Conservation (phyloP, 2,888 invertebrate genomes). For the Eupsilia transversa region DNA sequence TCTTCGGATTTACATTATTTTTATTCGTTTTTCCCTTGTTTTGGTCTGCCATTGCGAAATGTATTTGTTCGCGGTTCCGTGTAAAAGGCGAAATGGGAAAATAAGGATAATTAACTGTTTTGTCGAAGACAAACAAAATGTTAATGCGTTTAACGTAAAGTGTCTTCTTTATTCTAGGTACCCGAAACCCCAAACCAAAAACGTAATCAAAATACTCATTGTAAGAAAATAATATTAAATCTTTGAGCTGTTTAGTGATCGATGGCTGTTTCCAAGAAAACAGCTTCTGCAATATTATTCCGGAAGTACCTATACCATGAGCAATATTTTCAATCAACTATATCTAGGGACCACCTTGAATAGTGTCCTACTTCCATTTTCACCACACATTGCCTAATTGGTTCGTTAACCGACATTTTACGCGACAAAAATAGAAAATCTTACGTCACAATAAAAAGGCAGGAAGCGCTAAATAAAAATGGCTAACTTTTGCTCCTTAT, state of each 20-base stretch:
- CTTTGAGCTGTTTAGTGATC: too few relatives aligned
- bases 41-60: constrained; percentile 33
- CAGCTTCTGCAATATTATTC: too few relatives aligned
- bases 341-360: constrained; percentile 25
- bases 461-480: constrained; percentile 54
- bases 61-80: constrained; percentile 25
- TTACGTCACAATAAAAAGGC: constrained; percentile 49
- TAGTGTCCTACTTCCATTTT: constrained; percentile 41
- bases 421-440: constrained; percentile 35
- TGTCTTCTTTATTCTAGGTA: too few relatives aligned
- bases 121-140: neutral
- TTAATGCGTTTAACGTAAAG: too few relatives aligned
- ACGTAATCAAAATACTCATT: too few relatives aligned
- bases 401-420: constrained; percentile 53
- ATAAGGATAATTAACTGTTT: constrained; percentile 23
- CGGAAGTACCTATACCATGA: too few relatives aligned
- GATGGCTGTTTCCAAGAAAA: too few relatives aligned
- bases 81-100: constrained; percentile 29
- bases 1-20: constrained; percentile 71
- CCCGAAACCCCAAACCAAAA: too few relatives aligned
- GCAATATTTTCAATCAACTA: constrained; percentile 1
- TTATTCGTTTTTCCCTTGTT: constrained; percentile 58
- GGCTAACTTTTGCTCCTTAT: constrained; percentile 49
- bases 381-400: constrained; percentile 50
- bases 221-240: too few relatives aligned